Conservation (phyloP, 2,797 vertebrate genomes). For the Premnoplex brunnescens region DNA sequence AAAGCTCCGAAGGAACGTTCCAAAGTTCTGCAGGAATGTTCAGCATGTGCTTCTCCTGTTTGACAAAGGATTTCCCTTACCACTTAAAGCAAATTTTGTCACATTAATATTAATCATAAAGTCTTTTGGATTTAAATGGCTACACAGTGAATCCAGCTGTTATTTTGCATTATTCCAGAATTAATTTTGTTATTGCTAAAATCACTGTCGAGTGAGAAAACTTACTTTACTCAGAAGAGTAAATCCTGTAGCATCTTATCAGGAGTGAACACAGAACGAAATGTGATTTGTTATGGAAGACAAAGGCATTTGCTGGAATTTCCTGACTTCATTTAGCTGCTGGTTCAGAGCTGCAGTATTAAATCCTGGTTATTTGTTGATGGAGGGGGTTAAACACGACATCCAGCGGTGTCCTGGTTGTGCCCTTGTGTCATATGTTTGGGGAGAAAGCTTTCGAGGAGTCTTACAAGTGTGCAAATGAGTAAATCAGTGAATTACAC, state of each 20-base stretch:
- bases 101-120: not conserved
- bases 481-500: conserved; percentile 46
- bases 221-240: not conserved
- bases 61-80: not conserved
- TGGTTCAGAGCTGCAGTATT: not conserved
- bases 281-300: not conserved
- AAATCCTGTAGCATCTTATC: not conserved
- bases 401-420: not conserved
- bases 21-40: not conserved
- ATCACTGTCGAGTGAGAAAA: not conserved
- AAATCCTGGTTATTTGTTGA: not conserved
- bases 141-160: not conserved
- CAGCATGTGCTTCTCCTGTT: not conserved
- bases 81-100: not conserved
- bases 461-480: conserved; percentile 4
- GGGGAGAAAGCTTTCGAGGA: not conserved
- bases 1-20: not conserved
- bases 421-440: conserved; percentile 23
- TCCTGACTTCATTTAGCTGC: not conserved
- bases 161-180: not conserved
- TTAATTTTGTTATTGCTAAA: not conserved
- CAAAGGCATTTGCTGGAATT: not conserved
- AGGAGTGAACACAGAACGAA: not conserved
- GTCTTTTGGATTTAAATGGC: not conserved
- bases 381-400: conserved; percentile 3